phyloP scores from a whole-genome alignment of 1,140 invertebrate genomes.

The Pemphigus obesinymphae region DNA sequence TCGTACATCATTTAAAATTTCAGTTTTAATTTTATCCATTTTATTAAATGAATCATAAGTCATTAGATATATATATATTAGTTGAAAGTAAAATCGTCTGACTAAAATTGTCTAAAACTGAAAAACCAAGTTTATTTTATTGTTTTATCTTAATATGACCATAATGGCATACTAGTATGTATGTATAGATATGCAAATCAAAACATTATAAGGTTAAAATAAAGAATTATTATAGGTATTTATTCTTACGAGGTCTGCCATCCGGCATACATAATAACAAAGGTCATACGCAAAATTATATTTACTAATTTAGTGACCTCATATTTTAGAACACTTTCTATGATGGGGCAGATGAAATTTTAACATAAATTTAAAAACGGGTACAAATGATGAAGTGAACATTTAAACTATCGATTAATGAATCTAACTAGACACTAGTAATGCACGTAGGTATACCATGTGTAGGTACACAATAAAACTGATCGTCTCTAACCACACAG shows the following conservation, averaged over 20 bases:
- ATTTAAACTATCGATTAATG: not conserved
- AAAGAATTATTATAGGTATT: not conserved
- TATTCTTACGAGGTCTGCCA: not conserved
- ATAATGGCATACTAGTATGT: too few species aligned
- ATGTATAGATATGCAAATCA: not conserved
- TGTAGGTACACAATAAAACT: slow-evolving; percentile 11
- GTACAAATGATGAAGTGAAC: not conserved
- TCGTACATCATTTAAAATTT: too few species aligned
- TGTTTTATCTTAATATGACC: not conserved
- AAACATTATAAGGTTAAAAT: not conserved
- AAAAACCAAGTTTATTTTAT: too few species aligned
- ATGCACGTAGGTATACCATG: too few species aligned
- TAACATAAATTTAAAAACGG: not conserved
- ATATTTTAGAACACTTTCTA: not conserved
- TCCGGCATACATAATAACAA: not conserved
- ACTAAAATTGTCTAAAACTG: too few species aligned
- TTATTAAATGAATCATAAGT: too few species aligned
- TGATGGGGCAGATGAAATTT: not conserved
- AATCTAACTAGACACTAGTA: too few species aligned
- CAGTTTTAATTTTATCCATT: too few species aligned
- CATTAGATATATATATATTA: too few species aligned
- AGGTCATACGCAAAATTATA: not conserved
- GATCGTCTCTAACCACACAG: not conserved
- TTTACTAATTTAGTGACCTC: not conserved
- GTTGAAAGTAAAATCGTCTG: too few species aligned